Percentiles rank a stretch among this genome's conserved stretches.
Evolutionary conservation across 1,140 invertebrate species (phyloP).

Genomic region (Drosophila seguyi): DNA sequence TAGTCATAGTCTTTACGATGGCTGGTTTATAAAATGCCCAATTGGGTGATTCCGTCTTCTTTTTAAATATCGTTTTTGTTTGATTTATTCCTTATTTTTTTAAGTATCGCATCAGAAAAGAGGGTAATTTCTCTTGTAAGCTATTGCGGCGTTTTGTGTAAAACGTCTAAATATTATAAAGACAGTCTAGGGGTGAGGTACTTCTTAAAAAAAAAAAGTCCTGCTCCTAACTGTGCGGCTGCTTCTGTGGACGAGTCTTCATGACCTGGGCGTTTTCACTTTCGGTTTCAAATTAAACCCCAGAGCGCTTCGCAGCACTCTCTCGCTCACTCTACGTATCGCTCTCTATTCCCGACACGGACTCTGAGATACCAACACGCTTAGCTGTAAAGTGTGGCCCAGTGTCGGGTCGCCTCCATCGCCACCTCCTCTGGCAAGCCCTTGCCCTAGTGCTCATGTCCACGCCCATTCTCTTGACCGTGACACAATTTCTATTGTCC

Average conservation of each 20-base stretch:
- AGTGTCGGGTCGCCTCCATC: constrained; percentile 41
- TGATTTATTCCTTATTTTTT: no score
- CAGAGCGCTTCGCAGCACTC: constrained; percentile 26
- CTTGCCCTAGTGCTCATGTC: constrained; percentile 21
- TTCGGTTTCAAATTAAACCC: constrained; percentile 77
- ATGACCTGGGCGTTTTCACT: constrained; percentile 79
- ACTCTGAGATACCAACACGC: constrained; percentile 39
- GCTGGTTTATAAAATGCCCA: no score
- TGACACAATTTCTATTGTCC: constrained; percentile 79
- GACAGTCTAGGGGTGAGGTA: neutral
- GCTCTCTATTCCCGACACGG: constrained; percentile 34
- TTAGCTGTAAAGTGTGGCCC: constrained; percentile 57
- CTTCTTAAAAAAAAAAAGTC: constrained; percentile 50
- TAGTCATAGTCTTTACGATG: no score
- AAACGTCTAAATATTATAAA: no score
- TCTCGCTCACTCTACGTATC: constrained; percentile 14
- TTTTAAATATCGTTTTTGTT: no score
- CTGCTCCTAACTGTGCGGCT: constrained; percentile 56
- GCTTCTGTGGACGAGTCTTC: constrained; percentile 53
- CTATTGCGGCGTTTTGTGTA: no score
- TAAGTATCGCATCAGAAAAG: no score
- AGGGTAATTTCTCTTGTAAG: no score
- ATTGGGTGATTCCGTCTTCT: no score
- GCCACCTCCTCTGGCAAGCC: neutral
- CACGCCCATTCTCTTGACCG: constrained; percentile 75